Base-by-base conservation (phyloP, 2,888 invertebrate species). In the Coremacera marginata region DNA sequence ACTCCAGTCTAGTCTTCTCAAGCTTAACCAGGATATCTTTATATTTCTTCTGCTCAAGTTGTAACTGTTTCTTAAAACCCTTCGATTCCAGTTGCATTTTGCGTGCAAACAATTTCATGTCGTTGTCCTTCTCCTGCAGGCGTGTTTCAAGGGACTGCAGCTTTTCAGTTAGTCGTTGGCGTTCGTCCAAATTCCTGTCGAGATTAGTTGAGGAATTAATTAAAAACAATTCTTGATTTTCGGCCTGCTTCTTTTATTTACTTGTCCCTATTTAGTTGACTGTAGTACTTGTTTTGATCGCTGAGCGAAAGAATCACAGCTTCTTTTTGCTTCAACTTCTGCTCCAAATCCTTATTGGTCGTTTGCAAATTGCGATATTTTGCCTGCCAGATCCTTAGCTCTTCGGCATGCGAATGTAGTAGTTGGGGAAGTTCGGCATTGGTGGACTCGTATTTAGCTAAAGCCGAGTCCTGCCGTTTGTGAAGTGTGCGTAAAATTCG, bases 401-500 rank as follows among this genome's bases (percentile, higher is more conserved):
- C 95, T 86, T 95, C 95, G 79, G 92, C 93, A 87, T 95, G 95
- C 0, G 94, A 93, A 87, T 93, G 93, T 55, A 96, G 90, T 2
- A 88, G 76, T 84, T 94, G 92, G 0, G 95, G 95, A 70, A 95
- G 88, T 86, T 95, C 95, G 0, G 95, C 95, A 84, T 94, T 94
- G 1, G 93, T 92, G 44, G 93, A 94, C 89, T 96, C 95, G 85
- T 90, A 93, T 91, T 93, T 94, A 82, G 93, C 92, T 71, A 96
- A 88, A 0, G 95, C 95, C 77, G 93, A 92, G 84, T 95, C 95
- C 84, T 95, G 95, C 70, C 95, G 92, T 86, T 94, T 95, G 88
- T 95, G 95, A 55, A 95, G 89, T 4, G 93, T 94, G 82, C 94
- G 93, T 44, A 96, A 87, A 55, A 94, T 91, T 82, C 93, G 92